A percentile compares a stretch with the other conserved stretches of the same genome.
These are phyloP conservation scores for Vulpes ferrilata DNA, from an alignment of 2,113 vertebrate genomes.

Conservation along the genomic window DNA sequence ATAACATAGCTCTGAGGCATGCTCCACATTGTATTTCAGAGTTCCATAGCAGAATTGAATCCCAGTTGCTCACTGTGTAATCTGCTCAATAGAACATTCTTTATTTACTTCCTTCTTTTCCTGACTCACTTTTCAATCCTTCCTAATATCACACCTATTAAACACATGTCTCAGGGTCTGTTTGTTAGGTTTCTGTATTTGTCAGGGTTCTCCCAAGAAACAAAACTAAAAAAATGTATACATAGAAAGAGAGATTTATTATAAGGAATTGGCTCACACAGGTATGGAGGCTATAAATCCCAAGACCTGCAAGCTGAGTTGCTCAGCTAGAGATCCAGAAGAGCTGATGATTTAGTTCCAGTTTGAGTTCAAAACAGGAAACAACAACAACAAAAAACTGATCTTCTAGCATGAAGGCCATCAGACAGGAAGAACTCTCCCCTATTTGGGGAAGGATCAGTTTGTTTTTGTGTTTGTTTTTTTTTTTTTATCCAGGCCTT, in stretches of 20 bases:
- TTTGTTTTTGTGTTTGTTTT: not conserved
- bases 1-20: not conserved
- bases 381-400: not conserved
- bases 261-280: not conserved
- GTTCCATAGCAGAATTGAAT: not conserved
- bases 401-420: not conserved
- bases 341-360: not conserved
- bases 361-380: not conserved
- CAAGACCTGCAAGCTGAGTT: not conserved
- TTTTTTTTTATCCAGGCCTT: not conserved
- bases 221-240: not conserved
- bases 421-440: not conserved
- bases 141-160: not conserved
- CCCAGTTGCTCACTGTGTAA: not conserved
- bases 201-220: not conserved
- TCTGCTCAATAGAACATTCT: not conserved
- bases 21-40: not conserved
- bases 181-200: not conserved
- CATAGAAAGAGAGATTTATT: not conserved
- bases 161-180: not conserved
- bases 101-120: not conserved
- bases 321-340: not conserved
- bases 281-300: not conserved
- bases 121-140: not conserved
- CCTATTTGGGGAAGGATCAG: not conserved